Conservation (phyloP, 2,797 vertebrate genomes). For the Lutjanus campechanus region DNA sequence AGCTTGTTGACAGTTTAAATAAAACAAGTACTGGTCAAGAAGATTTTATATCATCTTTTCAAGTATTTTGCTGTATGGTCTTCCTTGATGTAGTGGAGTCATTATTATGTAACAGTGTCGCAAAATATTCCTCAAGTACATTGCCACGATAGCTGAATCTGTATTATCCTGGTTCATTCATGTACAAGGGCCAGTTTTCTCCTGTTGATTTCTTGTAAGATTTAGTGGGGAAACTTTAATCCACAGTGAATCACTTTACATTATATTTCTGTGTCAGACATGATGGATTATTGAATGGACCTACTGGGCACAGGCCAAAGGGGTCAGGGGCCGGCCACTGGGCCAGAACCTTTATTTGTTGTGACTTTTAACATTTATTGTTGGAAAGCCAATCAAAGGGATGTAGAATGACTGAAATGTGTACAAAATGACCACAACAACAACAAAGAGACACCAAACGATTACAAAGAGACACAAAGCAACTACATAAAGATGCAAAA, state of each 20-base stretch:
- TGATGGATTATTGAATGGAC: constrained; percentile 23
- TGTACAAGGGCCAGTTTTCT: not conserved
- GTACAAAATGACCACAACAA: not conserved
- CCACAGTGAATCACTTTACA: constrained; percentile 11
- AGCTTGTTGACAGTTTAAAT: not conserved
- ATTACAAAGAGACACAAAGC: not conserved
- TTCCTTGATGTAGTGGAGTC: constrained; percentile 25
- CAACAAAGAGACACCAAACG: not conserved
- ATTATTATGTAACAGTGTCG: not conserved
- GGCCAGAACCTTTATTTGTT: constrained; percentile 3
- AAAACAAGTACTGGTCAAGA: not conserved
- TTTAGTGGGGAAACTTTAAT: constrained; percentile 7
- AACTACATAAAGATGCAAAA: not conserved
- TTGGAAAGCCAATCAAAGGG: not conserved
- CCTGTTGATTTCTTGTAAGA: not conserved
- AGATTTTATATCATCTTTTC: not conserved
- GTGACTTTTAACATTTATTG: constrained; percentile 3
- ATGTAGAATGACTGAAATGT: not conserved
- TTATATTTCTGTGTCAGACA: constrained; percentile 39
- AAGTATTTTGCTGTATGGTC: constrained; percentile 16
- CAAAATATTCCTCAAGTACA: not conserved
- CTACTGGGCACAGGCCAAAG: not conserved
- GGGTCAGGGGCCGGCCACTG: not conserved
- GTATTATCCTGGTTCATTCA: constrained; percentile 5
- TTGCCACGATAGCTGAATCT: not conserved